Evolutionary conservation across 1,140 invertebrate genomes (phyloP).

Genomic region (Rhagoletis pomonella): DNA sequence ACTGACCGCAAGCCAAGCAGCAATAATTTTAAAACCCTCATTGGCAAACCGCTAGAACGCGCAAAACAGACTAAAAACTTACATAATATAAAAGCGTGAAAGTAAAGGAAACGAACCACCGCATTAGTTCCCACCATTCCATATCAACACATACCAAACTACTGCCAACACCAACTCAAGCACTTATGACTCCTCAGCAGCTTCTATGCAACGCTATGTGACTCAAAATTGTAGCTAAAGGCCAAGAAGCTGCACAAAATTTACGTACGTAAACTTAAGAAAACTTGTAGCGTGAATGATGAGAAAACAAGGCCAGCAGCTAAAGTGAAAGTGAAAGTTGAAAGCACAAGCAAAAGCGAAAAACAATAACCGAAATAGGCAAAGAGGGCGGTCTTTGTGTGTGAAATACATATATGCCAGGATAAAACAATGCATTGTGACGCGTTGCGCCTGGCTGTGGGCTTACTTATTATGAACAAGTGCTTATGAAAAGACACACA

Average conservation of each 20-base stretch:
- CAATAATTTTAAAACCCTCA: too few species aligned
- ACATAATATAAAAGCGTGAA: background rate
- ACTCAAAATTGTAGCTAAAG: background rate
- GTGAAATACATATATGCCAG: conserved; percentile 5
- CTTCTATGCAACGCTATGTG: background rate
- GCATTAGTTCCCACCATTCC: background rate
- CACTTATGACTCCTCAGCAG: background rate
- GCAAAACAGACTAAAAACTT: too few species aligned
- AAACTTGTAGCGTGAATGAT: conserved; percentile 1
- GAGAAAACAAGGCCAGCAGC: background rate
- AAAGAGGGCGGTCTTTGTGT: background rate
- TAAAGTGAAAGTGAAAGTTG: background rate
- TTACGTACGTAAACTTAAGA: conserved; percentile 26
- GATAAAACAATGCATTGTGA: background rate
- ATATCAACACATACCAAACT: background rate
- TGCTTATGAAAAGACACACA: too few species aligned
- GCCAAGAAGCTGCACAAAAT: background rate
- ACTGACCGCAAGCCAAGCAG: too few species aligned
- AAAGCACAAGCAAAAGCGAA: background rate
- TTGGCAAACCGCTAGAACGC: too few species aligned
- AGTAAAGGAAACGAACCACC: background rate
- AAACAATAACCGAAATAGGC: background rate
- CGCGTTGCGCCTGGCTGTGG: background rate
- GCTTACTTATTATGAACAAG: background rate
- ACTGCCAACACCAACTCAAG: background rate